phyloP scores from a whole-genome alignment of 2,888 invertebrate genomes.

The Neoitamus cyanurus region DNA sequence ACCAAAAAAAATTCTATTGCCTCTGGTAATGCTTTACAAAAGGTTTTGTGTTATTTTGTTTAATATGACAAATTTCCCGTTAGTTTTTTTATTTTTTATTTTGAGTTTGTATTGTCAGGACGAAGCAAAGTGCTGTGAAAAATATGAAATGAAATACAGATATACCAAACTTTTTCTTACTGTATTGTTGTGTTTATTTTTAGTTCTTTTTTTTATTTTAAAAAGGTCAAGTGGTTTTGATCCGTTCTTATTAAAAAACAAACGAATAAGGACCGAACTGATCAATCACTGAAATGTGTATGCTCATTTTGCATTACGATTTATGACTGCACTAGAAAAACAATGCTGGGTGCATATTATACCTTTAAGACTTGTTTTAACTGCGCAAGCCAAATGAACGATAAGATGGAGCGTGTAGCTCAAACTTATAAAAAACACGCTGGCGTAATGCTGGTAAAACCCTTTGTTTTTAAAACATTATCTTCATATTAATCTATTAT shows the following conservation, averaged over 20 bases:
- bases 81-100: not conserved
- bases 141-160: not conserved
- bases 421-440: not conserved
- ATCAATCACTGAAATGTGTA: not conserved
- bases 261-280: too few species aligned
- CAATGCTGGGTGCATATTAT: not conserved
- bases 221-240: too few species aligned
- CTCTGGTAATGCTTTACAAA: not conserved
- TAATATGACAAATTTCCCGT: not conserved
- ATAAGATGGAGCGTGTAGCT: not conserved
- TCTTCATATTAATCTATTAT: too few species aligned
- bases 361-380: not conserved
- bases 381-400: not conserved
- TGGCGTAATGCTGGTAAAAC: not conserved
- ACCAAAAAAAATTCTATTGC: not conserved
- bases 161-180: not conserved
- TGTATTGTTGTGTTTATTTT: not conserved
- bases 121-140: not conserved
- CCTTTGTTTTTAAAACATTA: too few species aligned
- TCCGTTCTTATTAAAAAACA: too few species aligned
- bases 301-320: not conserved
- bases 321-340: not conserved
- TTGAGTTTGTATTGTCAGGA: not conserved
- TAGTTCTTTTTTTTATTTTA: not conserved
- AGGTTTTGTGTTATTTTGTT: not conserved